These are phyloP conservation scores for Nomia melanderi DNA, from an alignment of 1,140 invertebrate genomes.

Conservation along the genomic window DNA sequence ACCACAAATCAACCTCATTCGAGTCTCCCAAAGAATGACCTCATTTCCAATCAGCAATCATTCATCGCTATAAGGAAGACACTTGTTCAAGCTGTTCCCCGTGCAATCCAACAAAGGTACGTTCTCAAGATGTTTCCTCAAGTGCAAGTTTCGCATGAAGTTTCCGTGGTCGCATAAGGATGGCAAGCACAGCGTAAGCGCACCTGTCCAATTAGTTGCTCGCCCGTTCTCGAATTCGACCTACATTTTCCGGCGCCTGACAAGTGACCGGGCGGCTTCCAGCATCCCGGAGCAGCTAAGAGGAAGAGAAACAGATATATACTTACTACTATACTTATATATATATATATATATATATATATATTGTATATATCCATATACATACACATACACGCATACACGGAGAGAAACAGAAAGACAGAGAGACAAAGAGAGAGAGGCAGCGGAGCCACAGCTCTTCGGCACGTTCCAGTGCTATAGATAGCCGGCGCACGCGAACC, in stretches of 20 bases:
- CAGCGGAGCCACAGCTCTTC: conserved; percentile 43
- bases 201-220: conserved; percentile 66
- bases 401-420: conserved; percentile 30
- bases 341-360: too few species aligned
- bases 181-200: conserved; percentile 23
- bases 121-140: too few species aligned
- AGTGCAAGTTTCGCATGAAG: too few species aligned
- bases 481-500: conserved; percentile 53
- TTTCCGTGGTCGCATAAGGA: background rate
- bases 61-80: too few species aligned
- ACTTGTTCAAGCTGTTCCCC: too few species aligned
- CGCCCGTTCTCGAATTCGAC: conserved; percentile 59
- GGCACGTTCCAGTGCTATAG: conserved; percentile 65
- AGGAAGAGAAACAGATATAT: background rate
- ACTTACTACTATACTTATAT: too few species aligned
- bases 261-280: conserved; percentile 65
- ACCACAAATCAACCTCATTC: too few species aligned
- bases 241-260: conserved; percentile 65
- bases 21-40: too few species aligned
- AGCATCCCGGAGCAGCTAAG: conserved; percentile 28
- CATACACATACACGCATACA: too few species aligned
- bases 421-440: conserved; percentile 43
- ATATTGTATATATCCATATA: too few species aligned
- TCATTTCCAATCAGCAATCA: too few species aligned
- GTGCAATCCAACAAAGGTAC: too few species aligned